phyloP scores from a whole-genome alignment of 2,797 vertebrate species.

The Gymnocypris eckloni region DNA sequence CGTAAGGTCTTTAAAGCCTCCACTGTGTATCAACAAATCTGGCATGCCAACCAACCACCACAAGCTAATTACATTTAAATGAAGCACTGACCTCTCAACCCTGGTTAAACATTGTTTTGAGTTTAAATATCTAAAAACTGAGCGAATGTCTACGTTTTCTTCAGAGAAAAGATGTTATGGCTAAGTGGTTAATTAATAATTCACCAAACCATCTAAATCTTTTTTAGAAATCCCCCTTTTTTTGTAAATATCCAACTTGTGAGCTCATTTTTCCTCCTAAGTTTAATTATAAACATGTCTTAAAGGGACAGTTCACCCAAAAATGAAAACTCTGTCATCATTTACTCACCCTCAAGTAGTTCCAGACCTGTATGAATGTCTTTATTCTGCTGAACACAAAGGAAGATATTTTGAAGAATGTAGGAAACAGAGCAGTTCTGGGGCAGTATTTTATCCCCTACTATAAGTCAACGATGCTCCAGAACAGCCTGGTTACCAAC shows the following conservation, averaged over 20 bases:
- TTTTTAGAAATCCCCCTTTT: conserved; percentile 41
- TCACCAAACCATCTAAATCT: conserved; percentile 70
- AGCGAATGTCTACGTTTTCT: conserved; percentile 60
- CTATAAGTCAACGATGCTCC: too few species aligned
- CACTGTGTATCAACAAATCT: conserved; percentile 27
- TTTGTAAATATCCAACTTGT: conserved; percentile 36
- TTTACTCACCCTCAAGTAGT: too few species aligned
- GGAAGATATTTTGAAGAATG: too few species aligned
- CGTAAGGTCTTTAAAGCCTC: not conserved
- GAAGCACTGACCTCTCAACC: conserved; percentile 65
- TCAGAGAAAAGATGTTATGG: conserved; percentile 55
- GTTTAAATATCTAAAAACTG: conserved; percentile 68
- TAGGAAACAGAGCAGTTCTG: too few species aligned
- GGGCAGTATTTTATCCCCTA: too few species aligned
- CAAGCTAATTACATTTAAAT: conserved; percentile 54
- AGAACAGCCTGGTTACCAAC: too few species aligned
- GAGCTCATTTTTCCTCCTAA: conserved; percentile 27
- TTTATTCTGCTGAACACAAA: too few species aligned
- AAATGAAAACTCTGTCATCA: too few species aligned
- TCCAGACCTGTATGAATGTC: too few species aligned
- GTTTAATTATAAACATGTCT: not conserved
- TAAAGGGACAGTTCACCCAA: too few species aligned
- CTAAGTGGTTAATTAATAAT: conserved; percentile 75
- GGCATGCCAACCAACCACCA: conserved; percentile 18
- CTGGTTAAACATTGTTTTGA: conserved; percentile 80